Evolutionary conservation across 2,797 vertebrate species (phyloP), one percentile per base, ranked within the genome.

Genomic region (Melanotaenia boesemani): DNA sequence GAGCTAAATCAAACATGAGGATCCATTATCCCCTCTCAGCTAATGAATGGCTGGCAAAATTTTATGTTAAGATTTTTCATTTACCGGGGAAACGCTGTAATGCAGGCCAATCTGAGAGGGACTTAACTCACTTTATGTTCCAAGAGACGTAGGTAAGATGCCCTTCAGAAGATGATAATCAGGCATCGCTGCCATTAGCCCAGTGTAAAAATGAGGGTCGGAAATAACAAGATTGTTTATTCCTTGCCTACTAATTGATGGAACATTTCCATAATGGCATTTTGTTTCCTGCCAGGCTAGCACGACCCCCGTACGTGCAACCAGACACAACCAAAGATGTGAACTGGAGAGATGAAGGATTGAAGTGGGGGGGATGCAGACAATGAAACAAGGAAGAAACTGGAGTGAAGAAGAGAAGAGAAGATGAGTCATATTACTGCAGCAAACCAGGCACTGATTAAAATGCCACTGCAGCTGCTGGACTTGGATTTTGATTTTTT

Each of bases 381-480:
- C 85, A 80, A 81, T 72, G 79, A 80, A 73, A 77, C 64, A 57
- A 85, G 69, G 71, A 63, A 50, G 68, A 67, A 80, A 86, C 78
- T 44, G 67, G 67, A 85, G 63, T 48, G 61, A 74, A 80, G 75
- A 81, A 79, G 67, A 83, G 79, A 74, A 72, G 61, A 59, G 71
- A 75, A 79, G 90, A 93, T 94, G 93, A 95, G 81, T 95, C 92
- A 94, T 89, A 86, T 90, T 68, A 72, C 89, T 86, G 92, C 90
- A 91, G 90, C 74, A 81, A 79, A 71, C 71, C 5, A 1, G 69
- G 73, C 58, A 72, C 55, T 67, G 77, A 90, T 92, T 91, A 74
- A 88, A 90, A 86, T 77, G 74, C 77, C 62, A 75, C 74, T 72
- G 77, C 85, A 88, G 89, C 69, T 79, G 28, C 28, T 44, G 28